Conservation (phyloP, 1,140 invertebrate species). For the Microplitis demolitor region DNA sequence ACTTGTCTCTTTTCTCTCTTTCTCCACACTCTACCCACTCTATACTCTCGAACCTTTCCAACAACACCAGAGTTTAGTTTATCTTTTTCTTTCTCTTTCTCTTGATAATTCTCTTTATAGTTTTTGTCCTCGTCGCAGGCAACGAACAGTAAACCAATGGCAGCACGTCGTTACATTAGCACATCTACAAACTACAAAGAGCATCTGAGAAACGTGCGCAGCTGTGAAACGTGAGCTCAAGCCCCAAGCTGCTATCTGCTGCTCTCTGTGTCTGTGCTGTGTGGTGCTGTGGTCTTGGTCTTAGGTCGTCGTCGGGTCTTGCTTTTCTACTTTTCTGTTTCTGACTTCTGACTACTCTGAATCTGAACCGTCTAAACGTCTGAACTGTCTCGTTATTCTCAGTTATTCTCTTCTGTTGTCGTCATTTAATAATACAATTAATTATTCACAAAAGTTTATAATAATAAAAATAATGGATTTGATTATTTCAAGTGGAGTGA, state of each 20-base stretch:
- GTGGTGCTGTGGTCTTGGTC: not conserved
- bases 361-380: not conserved
- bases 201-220: constrained; percentile 43
- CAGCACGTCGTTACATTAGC: not conserved
- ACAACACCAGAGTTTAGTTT: not conserved
- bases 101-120: no score
- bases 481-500: no score
- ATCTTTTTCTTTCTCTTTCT: not conserved
- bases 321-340: not conserved
- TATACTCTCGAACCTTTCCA: not conserved
- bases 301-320: not conserved
- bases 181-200: not conserved
- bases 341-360: not conserved
- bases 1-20: not conserved
- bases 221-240: constrained; percentile 45
- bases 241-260: constrained; percentile 33
- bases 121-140: not conserved
- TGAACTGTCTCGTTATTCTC: no score
- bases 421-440: no score
- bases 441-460: no score
- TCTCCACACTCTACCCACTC: not conserved
- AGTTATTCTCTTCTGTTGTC: no score
- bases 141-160: not conserved
- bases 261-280: constrained; percentile 21
- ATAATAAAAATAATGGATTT: no score